These are phyloP conservation scores for Portunus trituberculatus DNA, from an alignment of 1,140 invertebrate species.

Conservation along the genomic window DNA sequence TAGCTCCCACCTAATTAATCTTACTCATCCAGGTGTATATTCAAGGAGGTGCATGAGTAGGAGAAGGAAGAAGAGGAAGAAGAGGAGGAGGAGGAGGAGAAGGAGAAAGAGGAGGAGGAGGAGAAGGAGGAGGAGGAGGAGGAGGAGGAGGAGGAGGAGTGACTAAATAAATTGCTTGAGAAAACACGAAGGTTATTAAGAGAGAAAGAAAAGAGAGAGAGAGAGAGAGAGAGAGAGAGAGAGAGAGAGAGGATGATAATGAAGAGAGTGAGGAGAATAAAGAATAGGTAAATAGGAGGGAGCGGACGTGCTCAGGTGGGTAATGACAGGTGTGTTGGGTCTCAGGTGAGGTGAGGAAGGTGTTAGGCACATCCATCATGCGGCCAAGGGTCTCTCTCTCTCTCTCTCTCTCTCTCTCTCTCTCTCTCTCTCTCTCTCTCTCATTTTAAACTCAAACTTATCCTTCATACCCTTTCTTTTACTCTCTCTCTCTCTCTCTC, in stretches of 20 bases:
- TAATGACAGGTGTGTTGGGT: not conserved
- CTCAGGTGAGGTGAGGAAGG: not conserved
- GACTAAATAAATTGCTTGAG: not conserved
- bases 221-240: not conserved
- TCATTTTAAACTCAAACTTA: too few species aligned
- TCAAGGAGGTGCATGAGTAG: not conserved
- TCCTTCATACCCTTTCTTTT: not conserved
- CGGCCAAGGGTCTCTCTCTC: not conserved
- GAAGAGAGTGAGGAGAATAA: constrained; percentile 16
- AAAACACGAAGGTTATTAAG: too few species aligned
- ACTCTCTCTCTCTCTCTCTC: not conserved
- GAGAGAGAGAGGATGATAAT: not conserved
- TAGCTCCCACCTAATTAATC: not conserved
- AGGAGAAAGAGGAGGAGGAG: not conserved
- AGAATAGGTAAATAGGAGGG: not conserved
- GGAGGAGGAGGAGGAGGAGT: not conserved
- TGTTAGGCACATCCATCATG: not conserved
- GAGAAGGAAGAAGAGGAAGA: not conserved
- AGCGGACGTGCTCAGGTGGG: not conserved
- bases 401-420: not conserved
- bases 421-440: not conserved
- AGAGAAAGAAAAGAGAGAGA: too few species aligned
- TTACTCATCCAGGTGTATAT: not conserved
- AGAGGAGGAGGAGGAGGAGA: not conserved
- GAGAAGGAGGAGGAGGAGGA: not conserved